Evolutionary conservation across 2,888 invertebrate genomes (phyloP), one percentile per base, ranked within the genome.

Genomic region (Latrodectus elegans): DNA sequence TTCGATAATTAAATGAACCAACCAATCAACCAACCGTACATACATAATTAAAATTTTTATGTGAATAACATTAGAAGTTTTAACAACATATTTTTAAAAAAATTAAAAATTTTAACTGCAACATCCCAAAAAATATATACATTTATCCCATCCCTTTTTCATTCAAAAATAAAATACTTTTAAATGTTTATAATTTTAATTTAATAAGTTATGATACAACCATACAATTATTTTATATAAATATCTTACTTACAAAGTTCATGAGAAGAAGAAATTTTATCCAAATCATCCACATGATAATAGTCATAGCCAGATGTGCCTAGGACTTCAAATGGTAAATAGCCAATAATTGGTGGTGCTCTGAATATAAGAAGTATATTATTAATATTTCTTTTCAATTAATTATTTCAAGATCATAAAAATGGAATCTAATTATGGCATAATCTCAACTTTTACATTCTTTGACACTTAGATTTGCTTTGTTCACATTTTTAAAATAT

Each of bases 281-380:
- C 97, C 89, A 98, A 93, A 92, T 98, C 98, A 91, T 98, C 98
- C 75, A 97, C 95, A 92, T 98, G 98, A 91, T 97, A 98, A 92
- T 98, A 98, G 92, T 98, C 98, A 92, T 98, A 98, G 1, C 97
- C 97, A 0, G 98, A 98, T 0, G 97, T 98, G 70, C 98, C 98
- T 4, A 98, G 93, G 52, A 98, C 96, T 93, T 98, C 98, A 92
- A 98, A 97, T 0, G 98, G 98, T 91, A 97, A 93, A 90, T 98
- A 98, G 0, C 97, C 97, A 89, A 97, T 97, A 77, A 97, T 96
- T 0, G 96, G 96, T 1, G 97, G 95, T 0, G 97, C 97, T 91
- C 97, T 94, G 91, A 65, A 92, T 91, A 89, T 84, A 84, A 82
- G 12, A 11, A 71, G 26, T 52, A 79, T 76, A 75, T 74, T 49